Base-by-base conservation (phyloP, 1,140 invertebrate species). In the Aphelinus atriplicis region DNA sequence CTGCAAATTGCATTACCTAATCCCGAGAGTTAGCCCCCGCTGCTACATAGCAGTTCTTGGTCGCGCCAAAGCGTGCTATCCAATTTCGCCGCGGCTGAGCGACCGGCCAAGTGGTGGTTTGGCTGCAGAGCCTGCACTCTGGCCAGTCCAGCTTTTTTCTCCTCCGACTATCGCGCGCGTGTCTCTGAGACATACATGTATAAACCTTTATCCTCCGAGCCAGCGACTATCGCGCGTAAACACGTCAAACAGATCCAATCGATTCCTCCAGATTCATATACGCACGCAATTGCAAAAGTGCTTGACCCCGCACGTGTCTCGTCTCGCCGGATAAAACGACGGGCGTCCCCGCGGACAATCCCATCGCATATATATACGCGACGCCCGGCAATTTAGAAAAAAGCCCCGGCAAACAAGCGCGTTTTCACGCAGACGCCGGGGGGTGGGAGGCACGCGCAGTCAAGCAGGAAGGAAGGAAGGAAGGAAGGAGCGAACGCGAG, bases 1-100 rank as follows among this genome's bases (percentile, higher is more conserved):
- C 48, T 71, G 51, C 68, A 76, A 71, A 76, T 76, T 76, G 74
- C 68, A 55, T 76, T 76, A 71, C 45, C 74, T 67, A 57, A 71
- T 76, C 71, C 71, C 56, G 67, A 55, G 1, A 26, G 26, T 26
- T 26, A 26, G 26, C 26, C 26, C 26, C 26, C 26, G 26, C 55
- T 55, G 60, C 63, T 62, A 55, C 56, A 26, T 45, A 66, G 26
- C 26, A 26, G 26, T 75, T 75, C 73, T 75, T 61, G 73, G 68
- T 63, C 50, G 58, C 72, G 58, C 26, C 26, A 9, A 43, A 55
- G 63, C 68, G 63, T 55, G 62, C 66, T 76, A 76, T 66, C 56
- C 74, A 71, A 76, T 71, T 76, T 76, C 7, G 3, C 7, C 4
- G 63, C 9, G 48, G 61, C n/a, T 50, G 9, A 3, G n/a, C 46